Base-by-base conservation (phyloP, 2,888 invertebrate genomes). In the Dioctria rufipes region DNA sequence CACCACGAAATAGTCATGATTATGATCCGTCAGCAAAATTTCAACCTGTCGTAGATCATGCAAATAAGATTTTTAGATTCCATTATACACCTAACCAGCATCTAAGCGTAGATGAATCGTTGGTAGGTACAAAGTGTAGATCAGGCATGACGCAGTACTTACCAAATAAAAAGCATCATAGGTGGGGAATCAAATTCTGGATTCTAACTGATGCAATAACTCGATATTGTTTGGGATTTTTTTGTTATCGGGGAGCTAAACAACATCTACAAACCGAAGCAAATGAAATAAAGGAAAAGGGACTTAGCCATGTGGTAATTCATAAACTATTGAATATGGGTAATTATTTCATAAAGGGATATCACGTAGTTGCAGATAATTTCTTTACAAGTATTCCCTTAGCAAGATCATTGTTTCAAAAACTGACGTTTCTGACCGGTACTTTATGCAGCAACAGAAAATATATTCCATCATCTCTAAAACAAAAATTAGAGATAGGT, bases 241-340 rank as follows among this genome's bases (percentile, higher is more conserved):
- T 9, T n/a, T 6, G 6, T n/a, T 54, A 54, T 54, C 54, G 2
- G 0, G 40, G 11, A 3, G 66, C 66, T n/a, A n/a, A n/a, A n/a
- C n/a, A n/a, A n/a, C 49, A 42, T 4, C 42, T 8, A 5, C 42
- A 66, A 43, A 8, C 8, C 8, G 43, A 66, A 6, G n/a, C 4
- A 39, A 37, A 1, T 39, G 63, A 63, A 63, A 63, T 63, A 63
- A 63, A 63, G 42, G 42, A 66, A 66, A 66, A 66, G 4, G 66
- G 66, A 6, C 66, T 66, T 43, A n/a, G 11, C 4, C 66, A 66
- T 42, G 66, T 66, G 2, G 66, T 66, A 43, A 42, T 66, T 11
- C 11, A 66, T 25, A 66, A 66, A 66, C n/a, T 66, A 66, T 42
- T 66, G 42, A 66, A 66, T 42, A 66, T 66, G 66, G 66, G 66